Base-by-base conservation (phyloP, 2,113 vertebrate genomes). In the Ardeotis arabs region DNA sequence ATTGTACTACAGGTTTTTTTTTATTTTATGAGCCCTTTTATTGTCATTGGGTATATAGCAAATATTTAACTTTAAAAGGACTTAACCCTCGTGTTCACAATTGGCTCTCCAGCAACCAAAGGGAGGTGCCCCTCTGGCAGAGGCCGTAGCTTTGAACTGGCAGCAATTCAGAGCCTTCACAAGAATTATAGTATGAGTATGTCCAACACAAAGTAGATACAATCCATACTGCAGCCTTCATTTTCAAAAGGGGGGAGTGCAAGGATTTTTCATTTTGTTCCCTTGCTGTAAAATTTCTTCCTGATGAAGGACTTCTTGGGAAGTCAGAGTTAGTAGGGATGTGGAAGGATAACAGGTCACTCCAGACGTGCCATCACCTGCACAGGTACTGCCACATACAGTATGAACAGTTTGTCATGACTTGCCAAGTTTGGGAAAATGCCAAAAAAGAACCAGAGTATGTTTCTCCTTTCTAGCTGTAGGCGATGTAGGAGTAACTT, bases 351-450 rank as follows among this genome's bases (percentile, higher is more conserved):
- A 81, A 49, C 2, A 11, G 5, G 2, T 44, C 10, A 14, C 7
- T 55, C 17, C 33, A 72, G 47, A 11, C 62, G 25, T 63, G 35
- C 58, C 8, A 6, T 58, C 60, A 44, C 24, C 29, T 35, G 9
- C 12, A 15, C 22, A 20, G 22, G 12, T 69, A 24, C 17, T 35
- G n/a, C 33, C 50, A 85, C 25, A 41, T 23, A 41, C 28, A 18
- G 0, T 0, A 53, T 31, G 2, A 60, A 80, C 8, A 27, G 22
- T 47, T 76, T 80, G 15, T 47, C 33, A 5, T 5, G 5, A 33
- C 29, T 56, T 64, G 25, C 45, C 31, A 72, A 41, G 9, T 69
- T 45, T 45, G 24, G 15, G 13, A 37, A 89, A 91, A 66, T 39
- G 22, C 3, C 14, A 37, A 10, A 68, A 66, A 78, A 39, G 6